Percentiles rank a stretch among this genome's conserved stretches.
Evolutionary conservation across 2,888 invertebrate genomes (phyloP).

Genomic region (Miltochrista miniata): DNA sequence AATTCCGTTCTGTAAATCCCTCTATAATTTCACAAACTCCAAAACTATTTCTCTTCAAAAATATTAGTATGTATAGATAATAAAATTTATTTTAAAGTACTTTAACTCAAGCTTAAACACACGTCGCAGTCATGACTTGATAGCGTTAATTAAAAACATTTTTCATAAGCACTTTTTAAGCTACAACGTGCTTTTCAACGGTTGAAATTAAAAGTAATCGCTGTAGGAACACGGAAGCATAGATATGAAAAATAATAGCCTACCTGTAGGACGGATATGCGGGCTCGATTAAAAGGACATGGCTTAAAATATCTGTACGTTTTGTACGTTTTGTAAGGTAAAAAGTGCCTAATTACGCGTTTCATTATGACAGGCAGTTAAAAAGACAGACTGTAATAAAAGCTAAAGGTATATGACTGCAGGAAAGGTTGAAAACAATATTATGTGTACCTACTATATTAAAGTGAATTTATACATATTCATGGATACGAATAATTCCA

Average conservation of each 20-base stretch:
- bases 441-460: no score
- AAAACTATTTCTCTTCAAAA: no score
- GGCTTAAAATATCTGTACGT: conserved; percentile 44
- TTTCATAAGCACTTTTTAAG: conserved; percentile 61
- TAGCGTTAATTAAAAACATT: conserved; percentile 62
- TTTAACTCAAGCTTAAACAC: conserved; percentile 42
- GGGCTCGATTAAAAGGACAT: conserved; percentile 52
- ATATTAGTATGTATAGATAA: no score
- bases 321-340: conserved; percentile 38
- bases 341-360: conserved; percentile 8
- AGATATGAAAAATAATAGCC: conserved; percentile 74
- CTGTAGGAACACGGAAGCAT: conserved; percentile 58
- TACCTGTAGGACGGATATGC: conserved; percentile 55
- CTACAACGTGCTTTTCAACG: conserved; percentile 64
- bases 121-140: conserved; percentile 58
- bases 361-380: conserved; percentile 15
- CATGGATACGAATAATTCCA: no score
- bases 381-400: conserved; percentile 10
- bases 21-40: no score
- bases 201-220: conserved; percentile 76
- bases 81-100: no score
- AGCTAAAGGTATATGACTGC: conserved; percentile 9
- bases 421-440: not conserved
- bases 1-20: no score
- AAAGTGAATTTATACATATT: no score